phyloP scores from a whole-genome alignment of 2,797 vertebrate genomes.

The Microhierax caerulescens region DNA sequence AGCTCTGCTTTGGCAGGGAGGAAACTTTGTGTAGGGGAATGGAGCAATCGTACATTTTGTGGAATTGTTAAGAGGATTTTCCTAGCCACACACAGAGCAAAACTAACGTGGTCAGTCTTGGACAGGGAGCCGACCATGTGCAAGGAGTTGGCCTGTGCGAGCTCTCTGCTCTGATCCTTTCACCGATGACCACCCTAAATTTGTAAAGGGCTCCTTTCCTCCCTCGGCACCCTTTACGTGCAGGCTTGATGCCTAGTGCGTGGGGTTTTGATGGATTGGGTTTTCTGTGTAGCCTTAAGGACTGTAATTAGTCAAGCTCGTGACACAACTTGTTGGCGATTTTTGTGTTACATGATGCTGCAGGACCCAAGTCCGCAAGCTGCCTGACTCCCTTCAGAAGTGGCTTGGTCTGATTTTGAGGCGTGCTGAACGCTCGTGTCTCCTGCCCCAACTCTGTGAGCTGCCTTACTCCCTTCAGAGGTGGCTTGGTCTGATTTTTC shows the following conservation, averaged over 20 bases:
- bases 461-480: neutral
- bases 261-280: neutral
- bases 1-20: neutral
- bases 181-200: neutral
- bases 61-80: neutral
- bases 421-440: neutral
- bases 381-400: neutral
- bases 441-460: neutral
- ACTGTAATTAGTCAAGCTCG: neutral
- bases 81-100: neutral
- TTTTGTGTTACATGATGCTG: neutral
- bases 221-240: neutral
- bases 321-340: neutral
- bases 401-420: neutral
- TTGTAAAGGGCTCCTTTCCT: neutral
- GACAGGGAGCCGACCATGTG: neutral
- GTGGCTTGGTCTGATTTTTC: neutral
- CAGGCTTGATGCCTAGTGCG: neutral
- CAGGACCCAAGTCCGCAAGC: neutral
- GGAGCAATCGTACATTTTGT: neutral
- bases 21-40: neutral
- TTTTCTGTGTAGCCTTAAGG: neutral
- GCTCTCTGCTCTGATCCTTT: neutral
- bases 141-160: accelerated
- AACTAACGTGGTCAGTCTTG: accelerated